Evolutionary conservation across 2,113 vertebrate species (phyloP), one percentile per base, ranked within the genome.

Genomic region (Boulengeromyrus knoepffleri): DNA sequence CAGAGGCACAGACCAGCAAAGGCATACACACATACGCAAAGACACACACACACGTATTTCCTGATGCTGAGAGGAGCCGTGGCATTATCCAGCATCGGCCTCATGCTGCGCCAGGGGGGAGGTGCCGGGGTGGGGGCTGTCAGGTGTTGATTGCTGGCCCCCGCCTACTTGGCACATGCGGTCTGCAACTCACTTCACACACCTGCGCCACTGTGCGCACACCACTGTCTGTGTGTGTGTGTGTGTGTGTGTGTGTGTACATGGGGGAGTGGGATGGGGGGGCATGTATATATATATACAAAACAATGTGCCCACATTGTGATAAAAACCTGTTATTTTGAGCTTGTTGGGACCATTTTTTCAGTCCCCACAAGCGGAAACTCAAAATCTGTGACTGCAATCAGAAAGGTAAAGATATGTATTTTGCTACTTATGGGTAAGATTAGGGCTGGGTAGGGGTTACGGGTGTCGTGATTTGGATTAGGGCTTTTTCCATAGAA

Each of bases 191-290:
- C 27, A 87, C 85, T 36, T 88, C 62, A 86, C 9, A 90, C 42
- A 58, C 42, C 90, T 90, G 93, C 85, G 88, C 70, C 77, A 89
- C 77, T 87, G 42, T 24, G 10, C 1, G 10, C 80, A n/a, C 19
- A 47, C 45, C 36, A 24, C 58, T 66, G n/a, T 66, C 4, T 80
- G 74, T 42, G 74, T 39, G 6, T 39, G 74, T 42, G 74, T 39
- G 31, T 42, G 36, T 21, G 74, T 19, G 74, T 80, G 36, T 42
- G 13, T 80, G 74, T 80, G 36, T 42, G 10, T 56, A 1, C 24
- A n/a, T 62, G 24, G 21, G 58, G 21, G 58, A 50, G 49, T 2
- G 12, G 49, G 2, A 50, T 49, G 49, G 49, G 5, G 19, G 6
- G 17, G 53, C 13, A 4, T 90, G 74, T 27, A 70, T 88, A 46